Percentiles rank a stretch among this genome's conserved stretches.
phyloP scores from a whole-genome alignment of 2,888 invertebrate species.

The Hofmannophila pseudospretella region DNA sequence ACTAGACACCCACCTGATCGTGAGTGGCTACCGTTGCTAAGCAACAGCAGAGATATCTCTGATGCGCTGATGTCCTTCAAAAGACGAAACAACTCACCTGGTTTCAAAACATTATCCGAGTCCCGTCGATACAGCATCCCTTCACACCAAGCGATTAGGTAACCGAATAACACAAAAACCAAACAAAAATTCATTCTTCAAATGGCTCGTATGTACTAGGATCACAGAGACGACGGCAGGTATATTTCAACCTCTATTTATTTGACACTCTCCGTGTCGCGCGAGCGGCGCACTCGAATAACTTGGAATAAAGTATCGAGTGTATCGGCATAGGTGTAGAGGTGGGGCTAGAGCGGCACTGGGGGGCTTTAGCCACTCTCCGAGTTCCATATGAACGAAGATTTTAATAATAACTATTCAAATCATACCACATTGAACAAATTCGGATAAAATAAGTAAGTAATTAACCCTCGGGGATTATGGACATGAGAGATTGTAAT shows the following conservation, averaged over 20 bases:
- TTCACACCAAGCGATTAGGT: constrained; percentile 54
- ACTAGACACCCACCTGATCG: too few relatives aligned
- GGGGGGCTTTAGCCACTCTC: too few relatives aligned
- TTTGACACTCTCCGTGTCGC: constrained; percentile 66
- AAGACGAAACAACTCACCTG: constrained; percentile 48
- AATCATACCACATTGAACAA: too few relatives aligned
- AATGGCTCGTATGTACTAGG: constrained; percentile 58
- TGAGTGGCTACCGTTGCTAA: too few relatives aligned
- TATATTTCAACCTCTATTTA: constrained; percentile 72
- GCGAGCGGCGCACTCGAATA: constrained; percentile 37
- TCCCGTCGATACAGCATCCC: constrained; percentile 66
- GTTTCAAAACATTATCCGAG: constrained; percentile 63
- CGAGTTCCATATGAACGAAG: too few relatives aligned
- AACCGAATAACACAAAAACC: constrained; percentile 60
- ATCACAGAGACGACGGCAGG: constrained; percentile 58
- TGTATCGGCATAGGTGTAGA: constrained; percentile 37
- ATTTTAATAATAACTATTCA: too few relatives aligned
- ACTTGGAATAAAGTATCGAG: constrained; percentile 67
- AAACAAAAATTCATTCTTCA: constrained; percentile 70
- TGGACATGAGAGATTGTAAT: too few relatives aligned
- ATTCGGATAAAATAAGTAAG: too few relatives aligned
- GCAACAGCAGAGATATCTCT: too few relatives aligned
- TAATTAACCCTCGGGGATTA: too few relatives aligned
- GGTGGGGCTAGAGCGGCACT: background rate
- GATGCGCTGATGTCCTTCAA: too few relatives aligned